A percentile compares a stretch with the other conserved stretches of the same genome.
These are phyloP conservation scores for Cataglyphis hispanica DNA, from an alignment of 1,140 invertebrate genomes.

Conservation along the genomic window DNA sequence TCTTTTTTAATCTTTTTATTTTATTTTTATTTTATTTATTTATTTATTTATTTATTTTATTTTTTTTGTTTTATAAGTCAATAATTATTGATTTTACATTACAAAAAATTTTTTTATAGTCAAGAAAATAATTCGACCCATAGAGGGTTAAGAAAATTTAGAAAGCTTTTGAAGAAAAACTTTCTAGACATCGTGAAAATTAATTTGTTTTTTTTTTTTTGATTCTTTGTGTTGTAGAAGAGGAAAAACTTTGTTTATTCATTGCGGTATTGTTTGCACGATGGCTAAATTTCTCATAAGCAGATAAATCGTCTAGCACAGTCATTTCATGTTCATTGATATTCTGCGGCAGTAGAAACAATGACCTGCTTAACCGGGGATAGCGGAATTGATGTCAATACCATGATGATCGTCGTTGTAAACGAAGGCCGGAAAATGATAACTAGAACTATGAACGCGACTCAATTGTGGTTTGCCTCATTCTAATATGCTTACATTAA, in stretches of 20 bases:
- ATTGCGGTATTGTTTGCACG: neutral
- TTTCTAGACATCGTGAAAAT: neutral
- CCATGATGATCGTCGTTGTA: constrained; percentile 45
- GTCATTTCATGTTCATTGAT: constrained; percentile 42
- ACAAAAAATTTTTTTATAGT: too few species aligned
- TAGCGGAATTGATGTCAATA: constrained; percentile 78
- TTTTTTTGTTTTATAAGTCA: too few species aligned
- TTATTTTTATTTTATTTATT: too few species aligned
- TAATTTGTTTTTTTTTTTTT: neutral
- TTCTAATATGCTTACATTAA: neutral
- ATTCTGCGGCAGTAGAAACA: constrained; percentile 71
- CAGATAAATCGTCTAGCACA: constrained; percentile 12
- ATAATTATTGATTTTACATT: too few species aligned
- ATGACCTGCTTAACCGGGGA: constrained; percentile 78
- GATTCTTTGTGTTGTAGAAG: neutral
- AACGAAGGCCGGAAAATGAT: constrained; percentile 67
- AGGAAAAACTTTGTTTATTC: constrained; percentile 40
- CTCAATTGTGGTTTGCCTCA: neutral
- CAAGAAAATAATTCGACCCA: too few species aligned
- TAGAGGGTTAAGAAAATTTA: constrained; percentile 58
- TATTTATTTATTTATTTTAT: too few species aligned
- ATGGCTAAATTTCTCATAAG: neutral
- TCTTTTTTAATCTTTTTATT: too few species aligned
- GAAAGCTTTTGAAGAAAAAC: constrained; percentile 32
- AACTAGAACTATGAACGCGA: constrained; percentile 6